phyloP scores from a whole-genome alignment of 2,888 invertebrate genomes.

The Axea sp. region DNA sequence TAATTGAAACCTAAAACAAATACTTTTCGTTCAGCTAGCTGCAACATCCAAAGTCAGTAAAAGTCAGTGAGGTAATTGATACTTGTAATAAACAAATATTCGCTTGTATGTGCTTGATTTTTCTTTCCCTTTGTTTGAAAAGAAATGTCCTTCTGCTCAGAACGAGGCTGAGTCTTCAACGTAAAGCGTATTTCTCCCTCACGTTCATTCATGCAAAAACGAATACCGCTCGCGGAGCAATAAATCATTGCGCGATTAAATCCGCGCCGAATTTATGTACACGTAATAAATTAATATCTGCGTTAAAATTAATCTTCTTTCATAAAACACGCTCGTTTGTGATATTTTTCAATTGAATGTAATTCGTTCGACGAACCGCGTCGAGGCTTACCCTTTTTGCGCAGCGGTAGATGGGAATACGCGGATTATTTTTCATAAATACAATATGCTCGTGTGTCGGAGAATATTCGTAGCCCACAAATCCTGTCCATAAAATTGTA shows the following conservation, averaged over 20 bases:
- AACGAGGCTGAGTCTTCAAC: too few species aligned
- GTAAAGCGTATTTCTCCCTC: too few species aligned
- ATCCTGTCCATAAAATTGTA: constrained; percentile 57
- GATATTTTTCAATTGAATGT: constrained; percentile 35
- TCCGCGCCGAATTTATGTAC: constrained; percentile 34
- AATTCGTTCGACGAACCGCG: constrained; percentile 38
- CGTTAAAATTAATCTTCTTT: constrained; percentile 36
- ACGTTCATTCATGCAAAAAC: too few species aligned
- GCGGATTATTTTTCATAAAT: constrained; percentile 76
- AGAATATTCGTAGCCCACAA: constrained; percentile 38
- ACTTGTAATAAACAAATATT: too few species aligned
- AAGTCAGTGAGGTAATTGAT: too few species aligned
- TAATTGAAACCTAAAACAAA: constrained; percentile 46
- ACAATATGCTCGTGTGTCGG: constrained; percentile 67
- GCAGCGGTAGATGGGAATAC: constrained; percentile 67
- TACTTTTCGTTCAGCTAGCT: constrained; percentile 35
- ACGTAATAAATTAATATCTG: constrained; percentile 27
- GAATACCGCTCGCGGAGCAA: too few species aligned
- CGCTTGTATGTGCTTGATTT: too few species aligned
- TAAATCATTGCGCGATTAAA: too few species aligned
- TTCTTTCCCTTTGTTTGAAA: too few species aligned
- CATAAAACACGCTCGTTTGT: background rate
- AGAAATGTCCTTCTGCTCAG: too few species aligned
- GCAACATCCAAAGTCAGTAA: too few species aligned
- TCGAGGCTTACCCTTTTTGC: constrained; percentile 31